Evolutionary conservation across 1,140 invertebrate genomes (phyloP), one percentile per base, ranked within the genome.

Genomic region (Trachymyrmex cornetzi): DNA sequence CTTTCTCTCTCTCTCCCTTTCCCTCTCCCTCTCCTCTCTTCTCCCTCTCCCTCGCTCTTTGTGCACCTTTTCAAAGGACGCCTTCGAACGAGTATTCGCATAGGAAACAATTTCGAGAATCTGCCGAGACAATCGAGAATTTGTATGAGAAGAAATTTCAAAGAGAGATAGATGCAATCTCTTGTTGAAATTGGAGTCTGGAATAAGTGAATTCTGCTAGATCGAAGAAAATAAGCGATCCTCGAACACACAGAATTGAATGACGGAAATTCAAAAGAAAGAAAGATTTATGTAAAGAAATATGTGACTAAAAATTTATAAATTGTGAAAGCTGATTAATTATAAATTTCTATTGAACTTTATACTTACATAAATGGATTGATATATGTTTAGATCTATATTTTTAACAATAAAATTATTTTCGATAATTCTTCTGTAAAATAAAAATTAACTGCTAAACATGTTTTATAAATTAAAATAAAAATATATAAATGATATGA

Each of bases 71-170:
- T 81, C 61, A 80, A 86, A 57, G 75, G 50, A 16, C 75, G 27
- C 22, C 38, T 50, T 59, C 50, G 84, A 55, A 66, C 77, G 63
- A 67, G 74, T 57, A 86, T 72, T 69, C 75, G 80, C 27, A 38
- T 75, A 74, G 80, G 22, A 84, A 84, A 84, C 80, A 84, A 84
- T 84, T 84, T 84, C 80, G 69, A 75, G 69, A 84, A 75, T 84
- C 80, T 84, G 69, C 57, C 80, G 69, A 74, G 80, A 84, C 80
- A 61, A 84, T 74, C 80, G 80, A 84, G 67, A 84, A 84, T 74
- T 61, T 61, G 69, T 84, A 84, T 27, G 69, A 48, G 27, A 63
- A 75, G 80, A 84, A 84, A 84, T 84, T 84, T 84, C 69, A 44
- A 48, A 74, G 80, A 75, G 69, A 84, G 69, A 48, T 59, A 82